Conservation (phyloP, 2,113 vertebrate species). For the Aphelocoma coerulescens region DNA sequence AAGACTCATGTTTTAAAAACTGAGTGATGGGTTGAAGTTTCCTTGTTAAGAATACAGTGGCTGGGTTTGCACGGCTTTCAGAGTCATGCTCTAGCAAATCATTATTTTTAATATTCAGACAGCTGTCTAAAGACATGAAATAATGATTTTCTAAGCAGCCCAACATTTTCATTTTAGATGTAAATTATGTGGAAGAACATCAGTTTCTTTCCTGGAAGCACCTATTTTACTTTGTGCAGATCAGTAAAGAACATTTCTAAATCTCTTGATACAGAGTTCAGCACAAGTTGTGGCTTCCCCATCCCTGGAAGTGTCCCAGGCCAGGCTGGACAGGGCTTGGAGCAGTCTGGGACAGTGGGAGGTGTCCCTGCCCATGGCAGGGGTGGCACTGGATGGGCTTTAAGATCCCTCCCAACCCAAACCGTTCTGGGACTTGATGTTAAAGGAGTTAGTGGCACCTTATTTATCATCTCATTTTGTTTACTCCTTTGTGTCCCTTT, state of each 20-base stretch:
- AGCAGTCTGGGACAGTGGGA: fast-evolving
- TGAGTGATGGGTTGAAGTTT: not conserved
- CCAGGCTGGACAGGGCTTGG: not conserved
- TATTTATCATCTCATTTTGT: not conserved
- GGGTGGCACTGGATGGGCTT: not conserved
- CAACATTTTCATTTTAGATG: not conserved
- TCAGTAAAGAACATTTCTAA: not conserved
- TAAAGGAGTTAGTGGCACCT: not conserved
- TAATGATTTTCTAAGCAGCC: not conserved
- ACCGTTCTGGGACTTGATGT: not conserved
- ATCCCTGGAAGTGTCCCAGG: not conserved
- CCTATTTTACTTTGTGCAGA: not conserved
- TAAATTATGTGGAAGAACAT: not conserved
- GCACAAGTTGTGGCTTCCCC: not conserved
- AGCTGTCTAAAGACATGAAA: not conserved
- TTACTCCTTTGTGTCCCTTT: not conserved
- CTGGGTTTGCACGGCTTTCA: not conserved
- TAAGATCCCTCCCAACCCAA: not conserved
- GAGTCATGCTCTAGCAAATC: not conserved
- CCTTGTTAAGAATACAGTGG: not conserved
- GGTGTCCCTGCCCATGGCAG: not conserved
- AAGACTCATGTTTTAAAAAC: not conserved
- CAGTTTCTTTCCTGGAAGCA: not conserved
- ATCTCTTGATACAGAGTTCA: not conserved
- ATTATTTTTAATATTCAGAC: not conserved